Evolutionary conservation across 2,888 invertebrate species (phyloP).

Genomic region (Sinelater perroti): DNA sequence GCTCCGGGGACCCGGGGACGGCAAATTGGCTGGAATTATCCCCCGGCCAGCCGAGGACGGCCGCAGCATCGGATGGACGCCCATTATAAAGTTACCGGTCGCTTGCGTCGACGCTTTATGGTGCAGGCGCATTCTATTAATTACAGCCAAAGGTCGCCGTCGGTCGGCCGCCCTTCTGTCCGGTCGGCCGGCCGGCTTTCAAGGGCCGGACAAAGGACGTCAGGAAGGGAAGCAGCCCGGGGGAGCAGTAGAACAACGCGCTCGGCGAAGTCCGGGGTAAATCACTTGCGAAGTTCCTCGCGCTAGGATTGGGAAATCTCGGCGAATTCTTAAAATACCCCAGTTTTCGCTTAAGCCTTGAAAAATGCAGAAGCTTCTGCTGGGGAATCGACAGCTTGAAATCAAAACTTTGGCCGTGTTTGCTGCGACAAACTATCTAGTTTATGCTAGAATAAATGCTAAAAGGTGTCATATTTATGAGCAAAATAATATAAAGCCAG

Average conservation of each 20-base stretch:
- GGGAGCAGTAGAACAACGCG: slow-evolving; percentile 32
- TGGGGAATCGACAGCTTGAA: neutral
- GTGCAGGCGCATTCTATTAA: slow-evolving; percentile 26
- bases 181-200: slow-evolving; percentile 10
- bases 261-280: slow-evolving; percentile 28
- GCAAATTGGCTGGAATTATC: slow-evolving; percentile 56
- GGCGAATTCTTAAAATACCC: slow-evolving; percentile 18
- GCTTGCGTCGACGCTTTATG: slow-evolving; percentile 27
- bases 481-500: too few relatives aligned
- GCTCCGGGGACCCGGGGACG: slow-evolving; percentile 47
- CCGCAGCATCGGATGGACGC: slow-evolving; percentile 25
- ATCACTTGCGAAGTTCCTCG: slow-evolving; percentile 22
- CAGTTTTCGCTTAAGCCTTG: neutral
- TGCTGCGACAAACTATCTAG: too few relatives aligned
- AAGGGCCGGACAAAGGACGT: slow-evolving; percentile 16
- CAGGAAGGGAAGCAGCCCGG: slow-evolving; percentile 18
- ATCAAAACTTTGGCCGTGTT: neutral
- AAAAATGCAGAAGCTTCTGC: neutral
- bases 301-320: slow-evolving; percentile 12
- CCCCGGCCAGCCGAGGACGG: slow-evolving; percentile 37
- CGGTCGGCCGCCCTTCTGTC: neutral
- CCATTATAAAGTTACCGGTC: slow-evolving; percentile 32
- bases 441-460: too few relatives aligned
- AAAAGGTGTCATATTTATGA: neutral
- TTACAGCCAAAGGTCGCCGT: slow-evolving; percentile 20